Base-by-base conservation (phyloP, 1,140 invertebrate genomes). In the Drosophila arawakana region DNA sequence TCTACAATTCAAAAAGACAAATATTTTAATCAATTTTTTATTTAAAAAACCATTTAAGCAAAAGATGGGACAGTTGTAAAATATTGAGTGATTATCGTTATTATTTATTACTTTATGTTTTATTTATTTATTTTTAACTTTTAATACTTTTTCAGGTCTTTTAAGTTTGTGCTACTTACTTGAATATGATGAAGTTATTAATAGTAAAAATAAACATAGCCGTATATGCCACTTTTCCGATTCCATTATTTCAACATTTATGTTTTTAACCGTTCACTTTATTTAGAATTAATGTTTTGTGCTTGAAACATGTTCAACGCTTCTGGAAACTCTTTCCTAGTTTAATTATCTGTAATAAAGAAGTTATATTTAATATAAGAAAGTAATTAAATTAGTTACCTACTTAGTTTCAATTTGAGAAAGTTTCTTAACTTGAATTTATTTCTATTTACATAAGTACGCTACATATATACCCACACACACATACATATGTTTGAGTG, bases 181-280 rank as follows among this genome's bases (percentile, higher is more conserved):
- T 67, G 83, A 88, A 72, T 78, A 80, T 34, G 80, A 57, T 65
- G 77, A 75, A 52, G 76, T 83, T 62, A 88, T 69, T 43, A 88
- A 79, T 46, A 88, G 80, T 62, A 88, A 83, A 89, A 83, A 88
- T 47, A 81, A 83, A 70, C 72, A 80, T 70, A 88, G 70, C 55
- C 74, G 73, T 62, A 88, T 78, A 41, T 89, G 84, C 73, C 80
- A 84, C 75, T 67, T 89, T 80, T 89, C 78, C 57, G 80, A 65
- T 72, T 88, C 83, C 83, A 88, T 88, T 74, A 83, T 88, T 71
- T 58, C 18, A 44, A 63, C 74, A 65, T 73, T 73, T 71, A 52
- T 41, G n/a, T 61, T 60, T 61, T 35, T 13, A 63, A 11, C 5
- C 34, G 55, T 47, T 18, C 46, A 37, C 25, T 65, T 72, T 65